phyloP scores from a whole-genome alignment of 2,797 vertebrate species.

The Intellagama lesueurii region DNA sequence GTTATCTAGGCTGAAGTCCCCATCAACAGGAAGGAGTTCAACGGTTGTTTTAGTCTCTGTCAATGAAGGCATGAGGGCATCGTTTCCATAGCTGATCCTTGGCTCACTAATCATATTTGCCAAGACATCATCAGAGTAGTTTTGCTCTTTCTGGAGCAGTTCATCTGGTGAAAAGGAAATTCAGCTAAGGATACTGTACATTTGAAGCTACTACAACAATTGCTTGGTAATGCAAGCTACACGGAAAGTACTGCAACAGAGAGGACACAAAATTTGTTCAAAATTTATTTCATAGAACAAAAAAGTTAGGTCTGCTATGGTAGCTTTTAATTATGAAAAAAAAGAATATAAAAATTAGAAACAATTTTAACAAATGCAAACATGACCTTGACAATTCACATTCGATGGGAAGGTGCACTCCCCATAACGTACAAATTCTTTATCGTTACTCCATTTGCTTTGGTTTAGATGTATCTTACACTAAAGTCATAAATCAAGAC shows the following conservation, averaged over 20 bases:
- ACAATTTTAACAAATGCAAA: background rate
- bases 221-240: slow-evolving; percentile 14
- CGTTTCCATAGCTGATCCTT: slow-evolving; percentile 96
- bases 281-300: background rate
- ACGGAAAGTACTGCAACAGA: background rate
- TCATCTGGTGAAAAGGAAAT: slow-evolving; percentile 84
- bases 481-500: background rate
- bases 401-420: too few relatives aligned
- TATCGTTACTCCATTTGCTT: too few relatives aligned
- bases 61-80: slow-evolving; percentile 94
- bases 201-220: background rate
- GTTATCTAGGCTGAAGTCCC: slow-evolving; percentile 85
- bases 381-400: background rate
- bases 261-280: slow-evolving; percentile 12
- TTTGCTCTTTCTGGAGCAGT: slow-evolving; percentile 94
- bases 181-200: slow-evolving; percentile 19
- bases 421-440: too few relatives aligned
- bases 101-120: slow-evolving; percentile 94
- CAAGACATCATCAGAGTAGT: slow-evolving; percentile 94
- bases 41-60: slow-evolving; percentile 89
- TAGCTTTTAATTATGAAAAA: background rate
- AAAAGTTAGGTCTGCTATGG: background rate
- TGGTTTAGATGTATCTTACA: background rate
- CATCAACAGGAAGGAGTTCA: slow-evolving; percentile 88
- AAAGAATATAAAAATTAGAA: too few relatives aligned